These are phyloP conservation scores for Aplodontia rufa DNA, from an alignment of 2,113 vertebrate genomes.

Conservation along the genomic window DNA sequence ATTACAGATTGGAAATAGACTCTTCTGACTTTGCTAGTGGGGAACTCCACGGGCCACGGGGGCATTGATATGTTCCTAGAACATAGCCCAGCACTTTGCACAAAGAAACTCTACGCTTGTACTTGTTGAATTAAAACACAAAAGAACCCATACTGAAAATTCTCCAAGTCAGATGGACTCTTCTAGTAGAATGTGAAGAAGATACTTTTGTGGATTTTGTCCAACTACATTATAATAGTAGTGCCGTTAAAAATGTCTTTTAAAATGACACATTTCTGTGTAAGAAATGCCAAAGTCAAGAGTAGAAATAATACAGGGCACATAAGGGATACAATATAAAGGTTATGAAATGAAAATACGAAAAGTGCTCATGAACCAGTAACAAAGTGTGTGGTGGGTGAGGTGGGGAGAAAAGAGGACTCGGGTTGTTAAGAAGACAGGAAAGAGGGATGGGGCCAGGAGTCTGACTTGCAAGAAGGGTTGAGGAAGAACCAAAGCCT, in stretches of 20 bases:
- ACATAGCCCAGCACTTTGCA: background rate
- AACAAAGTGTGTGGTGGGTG: background rate
- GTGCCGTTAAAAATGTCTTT: background rate
- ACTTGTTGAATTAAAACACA: background rate
- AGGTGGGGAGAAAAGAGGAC: background rate
- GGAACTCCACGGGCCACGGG: background rate
- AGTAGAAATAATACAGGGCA: background rate
- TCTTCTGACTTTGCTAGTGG: background rate
- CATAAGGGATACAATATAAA: background rate
- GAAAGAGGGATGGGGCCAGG: background rate
- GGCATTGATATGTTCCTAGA: background rate
- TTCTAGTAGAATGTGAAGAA: background rate
- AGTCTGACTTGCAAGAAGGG: background rate
- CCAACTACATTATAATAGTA: background rate
- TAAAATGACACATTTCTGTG: background rate
- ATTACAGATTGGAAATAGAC: background rate
- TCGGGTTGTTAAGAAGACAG: background rate
- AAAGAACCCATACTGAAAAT: background rate
- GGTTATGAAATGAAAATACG: background rate
- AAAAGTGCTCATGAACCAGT: background rate
- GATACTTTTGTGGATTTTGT: background rate
- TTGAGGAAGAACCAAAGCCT: background rate
- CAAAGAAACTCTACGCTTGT: background rate
- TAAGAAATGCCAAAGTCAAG: conserved; percentile 20
- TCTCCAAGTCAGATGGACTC: background rate